These are phyloP conservation scores for Parelbella ahira DNA, from an alignment of 2,888 invertebrate species.

Conservation along the genomic window DNA sequence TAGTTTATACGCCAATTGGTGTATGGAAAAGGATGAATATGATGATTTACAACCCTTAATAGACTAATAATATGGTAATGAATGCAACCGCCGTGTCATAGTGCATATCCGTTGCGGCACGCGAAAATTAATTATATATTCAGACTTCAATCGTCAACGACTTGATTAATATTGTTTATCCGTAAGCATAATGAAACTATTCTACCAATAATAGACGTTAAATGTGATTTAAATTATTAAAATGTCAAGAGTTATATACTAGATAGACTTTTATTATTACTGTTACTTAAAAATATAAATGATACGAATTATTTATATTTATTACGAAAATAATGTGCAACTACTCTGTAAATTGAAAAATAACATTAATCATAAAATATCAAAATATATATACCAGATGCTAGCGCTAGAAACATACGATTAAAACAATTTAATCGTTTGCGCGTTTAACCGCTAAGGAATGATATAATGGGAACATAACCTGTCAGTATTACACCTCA, in stretches of 20 bases:
- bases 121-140: slow-evolving; percentile 22
- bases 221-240: too few species aligned
- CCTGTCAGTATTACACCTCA: slow-evolving; percentile 4
- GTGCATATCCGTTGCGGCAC: slow-evolving; percentile 18
- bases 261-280: too few species aligned
- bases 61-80: slow-evolving; percentile 15
- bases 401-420: too few species aligned
- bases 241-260: too few species aligned
- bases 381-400: too few species aligned
- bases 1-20: too few species aligned
- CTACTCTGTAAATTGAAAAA: background rate
- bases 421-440: slow-evolving; percentile 15
- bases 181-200: slow-evolving; percentile 6
- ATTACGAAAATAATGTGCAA: background rate
- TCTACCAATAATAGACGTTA: too few species aligned
- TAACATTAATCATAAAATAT: background rate
- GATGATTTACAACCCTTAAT: background rate
- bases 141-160: slow-evolving; percentile 13
- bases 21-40: background rate
- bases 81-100: slow-evolving; percentile 14
- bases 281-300: too few species aligned
- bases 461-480: background rate
- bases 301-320: background rate
- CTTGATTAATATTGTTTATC: slow-evolving; percentile 9
- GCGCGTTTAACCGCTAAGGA: slow-evolving; percentile 5